Evolutionary conservation across 2,888 invertebrate species (phyloP).

Genomic region (Scaptomyza flava): DNA sequence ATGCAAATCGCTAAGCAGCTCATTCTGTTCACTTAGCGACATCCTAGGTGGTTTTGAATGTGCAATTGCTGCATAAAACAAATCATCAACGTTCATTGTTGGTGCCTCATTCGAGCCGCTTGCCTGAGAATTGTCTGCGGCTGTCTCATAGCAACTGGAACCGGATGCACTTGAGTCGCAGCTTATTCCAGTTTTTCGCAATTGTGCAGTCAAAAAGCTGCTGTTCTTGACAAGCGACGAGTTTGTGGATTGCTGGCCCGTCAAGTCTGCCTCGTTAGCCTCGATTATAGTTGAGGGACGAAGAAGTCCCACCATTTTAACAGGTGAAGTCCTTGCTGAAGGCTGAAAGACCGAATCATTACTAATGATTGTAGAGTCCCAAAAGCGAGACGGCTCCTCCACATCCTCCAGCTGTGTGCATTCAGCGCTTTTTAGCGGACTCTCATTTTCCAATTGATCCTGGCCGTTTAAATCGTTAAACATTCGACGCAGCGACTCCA

Average conservation of each 20-base stretch:
- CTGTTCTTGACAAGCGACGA: constrained; percentile 59
- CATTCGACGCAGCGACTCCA: constrained; percentile 71
- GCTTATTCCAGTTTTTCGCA: constrained; percentile 47
- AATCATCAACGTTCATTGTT: constrained; percentile 48
- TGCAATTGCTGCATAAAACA: constrained; percentile 62
- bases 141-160: constrained; percentile 81
- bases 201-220: constrained; percentile 74
- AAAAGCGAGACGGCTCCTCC: constrained; percentile 82
- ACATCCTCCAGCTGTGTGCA: constrained; percentile 82
- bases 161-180: constrained; percentile 42
- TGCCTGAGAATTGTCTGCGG: constrained; percentile 67
- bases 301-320: constrained; percentile 82
- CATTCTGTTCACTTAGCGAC: constrained; percentile 45
- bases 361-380: constrained; percentile 71
- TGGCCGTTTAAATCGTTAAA: constrained; percentile 63
- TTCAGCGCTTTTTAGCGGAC: constrained; percentile 66
- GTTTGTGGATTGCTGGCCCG: constrained; percentile 36
- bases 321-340: constrained; percentile 76
- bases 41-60: constrained; percentile 50
- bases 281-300: constrained; percentile 84
- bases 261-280: constrained; percentile 66
- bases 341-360: constrained; percentile 44
- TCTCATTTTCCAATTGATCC: constrained; percentile 61
- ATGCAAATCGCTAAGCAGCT: constrained; percentile 50
- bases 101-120: constrained; percentile 29